Evolutionary conservation across 1,140 invertebrate species (phyloP), one percentile per base, ranked within the genome.

Genomic region (Anoplolepis gracilipes): DNA sequence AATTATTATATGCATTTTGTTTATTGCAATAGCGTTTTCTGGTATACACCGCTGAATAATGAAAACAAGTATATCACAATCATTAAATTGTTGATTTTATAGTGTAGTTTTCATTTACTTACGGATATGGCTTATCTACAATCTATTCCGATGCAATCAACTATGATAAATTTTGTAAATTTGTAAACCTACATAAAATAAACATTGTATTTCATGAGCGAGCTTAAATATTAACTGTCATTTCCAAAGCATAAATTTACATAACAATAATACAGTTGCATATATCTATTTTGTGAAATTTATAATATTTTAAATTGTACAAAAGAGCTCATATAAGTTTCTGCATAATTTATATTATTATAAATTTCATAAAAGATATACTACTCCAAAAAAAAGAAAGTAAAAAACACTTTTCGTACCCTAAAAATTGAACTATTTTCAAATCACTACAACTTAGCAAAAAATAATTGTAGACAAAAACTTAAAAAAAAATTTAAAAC

Each of bases 1-100:
- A 62, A 62, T 76, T 76, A 62, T 76, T 76, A 19, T 36, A 30
- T 16, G 39, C 59, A 64, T 64, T 64, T 77, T 16, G 11, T 75
- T 59, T 8, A 25, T 25, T 1, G 19, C 39, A 42, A 42, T 5
- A 39, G 25, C 16, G 0, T 16, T 61, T 22, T 76, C 72, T 42
- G 42, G 25, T 22, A 62, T 39, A n/a, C 16, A 76, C 42, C 10
- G 10, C 2, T 28, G 19, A 8, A 49, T 76, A 61, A 75, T 59
- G 13, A 75, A 76, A 76, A 76, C 4, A 19, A 61, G 16, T 28
- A n/a, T 4, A 62, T 62, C 42, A 61, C 28, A 28, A 28, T 28
- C 11, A 25, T 61, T 25, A 28, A 61, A 61, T 5, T 2, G 28
- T 25, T 16, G 1, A 28, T 25, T 57, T 8, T 49, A n/a, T 8